Percentiles rank a stretch among this genome's conserved stretches.
phyloP scores from a whole-genome alignment of 2,797 vertebrate genomes.

The Hirundo rustica region DNA sequence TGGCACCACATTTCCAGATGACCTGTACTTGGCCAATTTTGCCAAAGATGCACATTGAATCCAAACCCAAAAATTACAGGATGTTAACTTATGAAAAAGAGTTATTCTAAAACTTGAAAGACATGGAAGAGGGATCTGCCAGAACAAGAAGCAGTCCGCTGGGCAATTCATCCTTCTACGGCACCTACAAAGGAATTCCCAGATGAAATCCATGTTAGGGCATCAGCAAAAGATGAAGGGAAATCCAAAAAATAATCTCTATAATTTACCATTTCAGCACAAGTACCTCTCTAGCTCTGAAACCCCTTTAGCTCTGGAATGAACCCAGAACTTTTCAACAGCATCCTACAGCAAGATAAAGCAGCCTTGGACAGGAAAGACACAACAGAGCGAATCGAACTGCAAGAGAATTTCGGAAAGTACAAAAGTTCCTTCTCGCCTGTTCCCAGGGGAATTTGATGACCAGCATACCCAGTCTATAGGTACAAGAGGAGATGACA shows the following conservation, averaged over 20 bases:
- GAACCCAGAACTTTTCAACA: background rate
- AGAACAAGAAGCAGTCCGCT: background rate
- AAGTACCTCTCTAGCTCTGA: background rate
- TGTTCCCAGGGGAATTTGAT: background rate
- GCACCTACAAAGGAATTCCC: background rate
- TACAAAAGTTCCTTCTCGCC: fast-evolving
- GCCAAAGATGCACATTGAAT: background rate
- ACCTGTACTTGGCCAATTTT: background rate
- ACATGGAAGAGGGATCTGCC: background rate
- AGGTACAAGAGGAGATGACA: background rate
- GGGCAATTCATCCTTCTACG: background rate
- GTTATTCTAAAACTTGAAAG: background rate
- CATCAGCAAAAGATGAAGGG: background rate
- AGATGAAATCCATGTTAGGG: background rate
- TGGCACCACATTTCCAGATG: background rate
- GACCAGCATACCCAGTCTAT: background rate
- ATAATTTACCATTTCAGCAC: background rate
- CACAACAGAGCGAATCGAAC: background rate
- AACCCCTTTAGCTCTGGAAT: background rate
- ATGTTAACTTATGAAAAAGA: background rate
- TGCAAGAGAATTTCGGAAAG: background rate
- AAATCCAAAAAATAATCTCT: background rate
- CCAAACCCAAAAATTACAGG: background rate
- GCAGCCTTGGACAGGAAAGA: background rate
- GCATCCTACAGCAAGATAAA: background rate